Evolutionary conservation across 1,140 invertebrate genomes (phyloP).

Genomic region (Brachionus rotundiformis): DNA sequence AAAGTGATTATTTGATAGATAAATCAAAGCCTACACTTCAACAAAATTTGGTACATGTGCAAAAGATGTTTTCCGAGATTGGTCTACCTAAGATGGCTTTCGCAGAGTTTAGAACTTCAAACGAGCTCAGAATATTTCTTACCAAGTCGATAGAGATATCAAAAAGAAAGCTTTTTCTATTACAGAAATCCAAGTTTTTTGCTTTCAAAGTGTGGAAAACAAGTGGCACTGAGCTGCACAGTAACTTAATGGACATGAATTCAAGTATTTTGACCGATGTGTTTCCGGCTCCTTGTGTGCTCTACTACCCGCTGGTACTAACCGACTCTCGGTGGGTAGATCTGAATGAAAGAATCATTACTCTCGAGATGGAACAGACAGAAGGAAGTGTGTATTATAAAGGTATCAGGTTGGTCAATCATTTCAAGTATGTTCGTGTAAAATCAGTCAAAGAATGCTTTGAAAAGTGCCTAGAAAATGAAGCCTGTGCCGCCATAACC

Average conservation of each 20-base stretch:
- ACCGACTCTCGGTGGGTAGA: not conserved
- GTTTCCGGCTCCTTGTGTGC: not conserved
- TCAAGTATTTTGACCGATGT: not conserved
- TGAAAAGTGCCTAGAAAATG: constrained; percentile 1
- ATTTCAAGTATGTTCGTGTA: constrained; percentile 4
- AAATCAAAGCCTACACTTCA: not conserved
- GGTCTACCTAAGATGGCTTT: not conserved
- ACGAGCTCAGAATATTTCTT: not conserved
- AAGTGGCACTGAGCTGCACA: not conserved
- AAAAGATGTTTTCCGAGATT: not conserved
- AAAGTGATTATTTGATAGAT: not conserved
- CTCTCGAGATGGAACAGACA: not conserved
- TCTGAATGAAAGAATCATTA: constrained; percentile 9
- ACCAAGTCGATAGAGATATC: not conserved
- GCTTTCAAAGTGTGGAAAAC: constrained; percentile 15
- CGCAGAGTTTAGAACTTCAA: too few species aligned
- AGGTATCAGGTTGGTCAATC: constrained; percentile 3
- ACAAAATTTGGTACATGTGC: not conserved
- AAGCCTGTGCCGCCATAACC: not conserved
- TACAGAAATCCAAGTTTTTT: not conserved
- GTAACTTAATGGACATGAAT: not conserved
- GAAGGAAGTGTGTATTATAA: constrained; percentile 5
- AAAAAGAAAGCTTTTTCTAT: not conserved
- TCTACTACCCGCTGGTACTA: not conserved
- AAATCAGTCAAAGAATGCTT: not conserved